Base-by-base conservation (phyloP, 2,797 vertebrate genomes). In the Anguilla obscura region DNA sequence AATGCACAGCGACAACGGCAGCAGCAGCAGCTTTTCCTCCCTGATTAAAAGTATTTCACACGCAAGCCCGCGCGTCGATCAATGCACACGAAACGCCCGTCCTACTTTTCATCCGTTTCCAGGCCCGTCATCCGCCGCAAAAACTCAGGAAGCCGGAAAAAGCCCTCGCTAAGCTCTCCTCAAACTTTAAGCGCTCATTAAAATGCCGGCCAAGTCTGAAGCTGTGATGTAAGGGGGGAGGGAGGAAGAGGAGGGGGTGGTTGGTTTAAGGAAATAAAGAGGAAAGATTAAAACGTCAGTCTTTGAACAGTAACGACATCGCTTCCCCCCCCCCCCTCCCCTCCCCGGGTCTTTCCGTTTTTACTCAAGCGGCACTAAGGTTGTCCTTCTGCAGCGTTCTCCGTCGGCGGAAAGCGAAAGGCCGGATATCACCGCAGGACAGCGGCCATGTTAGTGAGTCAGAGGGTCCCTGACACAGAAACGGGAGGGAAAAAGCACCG, bases 31-130 rank as follows among this genome's bases (percentile, higher is more conserved):
- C 82, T 86, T 89, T 50, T 79, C 84, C 48, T 8, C 36, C 69
- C 66, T 71, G 85, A 85, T 89, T 83, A 89, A 18, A 36, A 74
- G 33, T 0, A 33, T 33, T 33, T 0, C 74, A 74, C 87, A 84
- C 27, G 54, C 85, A 52, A 86, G 36, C 87, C 85, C 54, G 88
- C 89, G 33, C 69, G 33, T 89, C 87, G 85, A 76, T 40, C 84
- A 91, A 89, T 84, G 33, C 90, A 86, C 8, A 10, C 48, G 87
- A 88, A 86, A 87, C 80, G 36, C 36, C 8, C 45, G 58, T 30
- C 87, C 87, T 87, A 85, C 87, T 89, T 89, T 88, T 69, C 1
- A 1, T 33, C 36, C 79, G 30, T 63, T 84, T 86, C 85, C n/a
- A 30, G 69, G 71, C 74, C 84, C 40, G 21, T 89, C 36, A 8